A percentile compares a stretch with the other conserved stretches of the same genome.
These are phyloP conservation scores for Blastomussa wellsi DNA, from an alignment of 92 coral and sea anemone genomes.

Conservation along the genomic window DNA sequence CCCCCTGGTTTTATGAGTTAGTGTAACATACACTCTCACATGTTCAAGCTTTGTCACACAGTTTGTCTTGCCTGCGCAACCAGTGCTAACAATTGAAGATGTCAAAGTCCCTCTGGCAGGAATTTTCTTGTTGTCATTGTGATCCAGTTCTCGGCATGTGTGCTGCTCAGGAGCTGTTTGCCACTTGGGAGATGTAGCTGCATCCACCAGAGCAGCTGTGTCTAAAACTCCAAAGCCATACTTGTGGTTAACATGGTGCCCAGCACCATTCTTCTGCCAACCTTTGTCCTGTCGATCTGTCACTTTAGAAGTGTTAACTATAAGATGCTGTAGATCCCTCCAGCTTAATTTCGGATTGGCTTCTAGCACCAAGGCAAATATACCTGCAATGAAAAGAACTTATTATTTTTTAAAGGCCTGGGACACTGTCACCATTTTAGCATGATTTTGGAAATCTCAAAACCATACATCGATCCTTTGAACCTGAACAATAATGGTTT, in stretches of 20 bases:
- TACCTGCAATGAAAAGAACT: constrained; percentile 54
- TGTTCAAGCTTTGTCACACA: constrained; percentile 89
- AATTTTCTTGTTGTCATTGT: constrained; percentile 51
- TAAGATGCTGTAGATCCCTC: constrained; percentile 96
- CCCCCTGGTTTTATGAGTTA: constrained; percentile 81
- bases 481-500: too few species aligned
- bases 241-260: constrained; percentile 87
- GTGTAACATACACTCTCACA: constrained; percentile 81
- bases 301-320: constrained; percentile 86
- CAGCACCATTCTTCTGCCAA: constrained; percentile 89
- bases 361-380: constrained; percentile 94
- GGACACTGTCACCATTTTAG: too few species aligned
- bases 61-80: constrained; percentile 63
- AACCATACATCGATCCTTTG: too few species aligned
- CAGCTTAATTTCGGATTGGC: constrained; percentile 93
- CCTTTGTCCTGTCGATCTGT: constrained; percentile 74
- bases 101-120: constrained; percentile 61
- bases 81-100: constrained; percentile 62
- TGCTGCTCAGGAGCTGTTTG: constrained; percentile 86
- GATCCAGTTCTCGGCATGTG: constrained; percentile 78
- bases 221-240: constrained; percentile 98
- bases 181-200: constrained; percentile 76
- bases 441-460: too few species aligned
- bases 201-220: constrained; percentile 81
- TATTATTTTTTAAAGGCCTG: neutral